A percentile compares a stretch with the other conserved stretches of the same genome.
Conservation (phyloP, 1,140 invertebrate species). For the Bombyx mandarina region DNA sequence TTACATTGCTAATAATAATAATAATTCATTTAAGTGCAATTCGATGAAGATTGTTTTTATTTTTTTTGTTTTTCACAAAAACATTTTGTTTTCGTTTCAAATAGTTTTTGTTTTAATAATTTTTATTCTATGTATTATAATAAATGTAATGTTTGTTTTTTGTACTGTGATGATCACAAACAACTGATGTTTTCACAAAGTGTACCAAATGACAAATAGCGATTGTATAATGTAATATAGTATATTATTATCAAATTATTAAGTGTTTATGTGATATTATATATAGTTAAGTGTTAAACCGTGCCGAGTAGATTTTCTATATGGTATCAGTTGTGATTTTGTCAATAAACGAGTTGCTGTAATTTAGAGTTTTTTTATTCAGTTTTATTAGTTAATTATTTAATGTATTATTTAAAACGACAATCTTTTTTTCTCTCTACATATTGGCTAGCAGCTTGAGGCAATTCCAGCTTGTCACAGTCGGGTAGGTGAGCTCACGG, state of each 20-base stretch:
- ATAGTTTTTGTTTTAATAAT: not conserved
- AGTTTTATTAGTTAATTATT: not conserved
- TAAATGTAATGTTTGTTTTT: constrained; percentile 26
- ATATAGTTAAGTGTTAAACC: constrained; percentile 69
- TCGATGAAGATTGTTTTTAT: not conserved
- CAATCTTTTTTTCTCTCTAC: not conserved
- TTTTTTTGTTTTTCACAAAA: not conserved
- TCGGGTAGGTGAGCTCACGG: too few relatives aligned
- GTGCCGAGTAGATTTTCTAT: constrained; percentile 70
- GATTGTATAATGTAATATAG: constrained; percentile 58
- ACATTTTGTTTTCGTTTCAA: not conserved
- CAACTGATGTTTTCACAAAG: constrained; percentile 33
- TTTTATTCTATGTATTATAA: constrained; percentile 2
- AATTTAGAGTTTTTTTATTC: constrained; percentile 15
- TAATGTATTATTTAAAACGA: not conserved
- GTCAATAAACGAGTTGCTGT: constrained; percentile 65
- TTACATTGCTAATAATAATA: too few relatives aligned
- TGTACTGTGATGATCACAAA: constrained; percentile 40
- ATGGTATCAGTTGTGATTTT: constrained; percentile 70
- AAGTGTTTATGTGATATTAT: constrained; percentile 69
- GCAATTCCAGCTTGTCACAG: too few relatives aligned
- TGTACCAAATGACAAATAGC: constrained; percentile 44
- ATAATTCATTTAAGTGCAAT: too few relatives aligned
- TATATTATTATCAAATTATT: constrained; percentile 52
- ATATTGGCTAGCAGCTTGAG: not conserved